phyloP scores from a whole-genome alignment of 2,113 vertebrate genomes.

The Mungos mungo region DNA sequence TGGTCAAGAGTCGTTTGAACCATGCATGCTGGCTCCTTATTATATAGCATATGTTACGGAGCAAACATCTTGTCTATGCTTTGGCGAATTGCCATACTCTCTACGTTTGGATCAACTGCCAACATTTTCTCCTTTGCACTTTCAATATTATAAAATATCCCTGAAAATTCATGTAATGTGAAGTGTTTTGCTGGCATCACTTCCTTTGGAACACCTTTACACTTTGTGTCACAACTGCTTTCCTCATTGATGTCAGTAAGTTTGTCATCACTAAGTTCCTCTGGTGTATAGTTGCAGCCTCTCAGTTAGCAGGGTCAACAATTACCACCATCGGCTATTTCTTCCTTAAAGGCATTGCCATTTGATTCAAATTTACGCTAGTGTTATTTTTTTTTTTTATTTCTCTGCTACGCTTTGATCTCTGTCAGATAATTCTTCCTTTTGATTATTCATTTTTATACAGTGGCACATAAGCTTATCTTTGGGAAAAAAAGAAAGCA shows the following conservation, averaged over 20 bases:
- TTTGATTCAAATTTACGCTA: background rate
- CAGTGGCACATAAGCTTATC: background rate
- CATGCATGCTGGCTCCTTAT: background rate
- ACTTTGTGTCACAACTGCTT: background rate
- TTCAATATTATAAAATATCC: background rate
- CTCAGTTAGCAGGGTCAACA: background rate
- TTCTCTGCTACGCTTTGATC: background rate
- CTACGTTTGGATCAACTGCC: background rate
- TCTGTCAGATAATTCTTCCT: background rate
- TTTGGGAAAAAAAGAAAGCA: background rate
- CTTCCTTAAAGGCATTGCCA: background rate
- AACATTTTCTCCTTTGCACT: constrained; percentile 40
- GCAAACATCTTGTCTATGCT: background rate
- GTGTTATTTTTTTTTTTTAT: background rate
- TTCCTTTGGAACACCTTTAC: background rate
- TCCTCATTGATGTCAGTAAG: background rate
- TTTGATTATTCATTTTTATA: background rate
- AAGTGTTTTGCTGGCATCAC: background rate
- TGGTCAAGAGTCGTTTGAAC: background rate
- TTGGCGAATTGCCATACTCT: background rate
- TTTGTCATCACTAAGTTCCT: constrained; percentile 1
- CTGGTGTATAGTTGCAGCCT: background rate
- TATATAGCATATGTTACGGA: background rate
- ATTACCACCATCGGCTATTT: background rate
- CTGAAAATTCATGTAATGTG: constrained; percentile 2